phyloP scores from a whole-genome alignment of 53 echinoderm and acorn worm species.

The Holothuria scabra region DNA sequence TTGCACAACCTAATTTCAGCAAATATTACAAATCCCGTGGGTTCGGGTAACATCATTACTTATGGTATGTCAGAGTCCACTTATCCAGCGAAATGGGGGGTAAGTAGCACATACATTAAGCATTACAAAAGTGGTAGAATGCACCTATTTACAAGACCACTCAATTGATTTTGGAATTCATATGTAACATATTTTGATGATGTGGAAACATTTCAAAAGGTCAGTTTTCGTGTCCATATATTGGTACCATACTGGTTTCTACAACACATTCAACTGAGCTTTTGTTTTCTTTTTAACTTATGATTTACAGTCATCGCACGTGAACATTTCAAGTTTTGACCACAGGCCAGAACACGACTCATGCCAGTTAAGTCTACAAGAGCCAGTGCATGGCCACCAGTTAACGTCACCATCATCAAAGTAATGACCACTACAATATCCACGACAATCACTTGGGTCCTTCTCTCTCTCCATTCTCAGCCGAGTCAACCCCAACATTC shows the following conservation, averaged over 20 bases:
- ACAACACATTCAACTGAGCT: too few species aligned
- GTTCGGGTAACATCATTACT: too few species aligned
- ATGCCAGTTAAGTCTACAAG: conserved; percentile 22
- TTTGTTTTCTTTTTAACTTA: background rate
- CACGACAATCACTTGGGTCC: background rate
- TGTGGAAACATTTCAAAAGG: too few species aligned
- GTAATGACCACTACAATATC: background rate
- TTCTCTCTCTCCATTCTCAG: too few species aligned
- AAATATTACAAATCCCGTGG: too few species aligned
- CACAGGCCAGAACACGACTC: conserved; percentile 17
- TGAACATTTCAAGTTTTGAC: conserved; percentile 15
- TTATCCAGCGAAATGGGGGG: conserved; percentile 12
- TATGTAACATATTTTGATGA: too few species aligned
- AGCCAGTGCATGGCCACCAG: conserved; percentile 1
- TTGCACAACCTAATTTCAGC: too few species aligned
- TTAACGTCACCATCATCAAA: conserved; percentile 35
- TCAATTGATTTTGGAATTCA: too few species aligned
- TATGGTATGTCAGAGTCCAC: background rate
- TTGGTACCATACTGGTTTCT: too few species aligned
- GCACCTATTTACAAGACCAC: too few species aligned
- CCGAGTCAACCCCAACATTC: too few species aligned
- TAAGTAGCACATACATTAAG: background rate
- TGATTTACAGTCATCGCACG: background rate
- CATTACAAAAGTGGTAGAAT: background rate
- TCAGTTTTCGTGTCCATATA: too few species aligned